Conservation (phyloP, 2,113 vertebrate genomes). For the Myrmecophaga tridactyla region DNA sequence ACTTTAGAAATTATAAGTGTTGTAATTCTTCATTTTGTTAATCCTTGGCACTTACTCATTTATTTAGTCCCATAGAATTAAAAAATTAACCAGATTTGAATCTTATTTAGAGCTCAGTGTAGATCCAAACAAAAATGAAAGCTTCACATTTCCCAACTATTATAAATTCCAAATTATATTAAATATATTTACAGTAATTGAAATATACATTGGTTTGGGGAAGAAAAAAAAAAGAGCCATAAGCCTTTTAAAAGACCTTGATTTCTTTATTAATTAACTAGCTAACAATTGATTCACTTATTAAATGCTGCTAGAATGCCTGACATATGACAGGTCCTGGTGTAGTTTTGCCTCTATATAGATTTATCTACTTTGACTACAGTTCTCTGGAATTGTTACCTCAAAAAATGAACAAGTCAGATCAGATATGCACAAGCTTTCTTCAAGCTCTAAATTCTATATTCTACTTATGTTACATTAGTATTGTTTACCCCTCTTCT, state of each 20-base stretch:
- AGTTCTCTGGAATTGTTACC: neutral
- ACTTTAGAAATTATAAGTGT: neutral
- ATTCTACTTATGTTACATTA: neutral
- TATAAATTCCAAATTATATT: conserved; percentile 35
- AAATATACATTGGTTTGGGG: neutral
- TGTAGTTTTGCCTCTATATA: neutral
- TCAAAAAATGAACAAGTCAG: neutral
- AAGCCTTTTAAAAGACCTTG: neutral
- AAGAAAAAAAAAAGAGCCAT: neutral
- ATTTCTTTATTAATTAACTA: neutral
- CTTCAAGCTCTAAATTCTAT: neutral
- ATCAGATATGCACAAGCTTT: neutral
- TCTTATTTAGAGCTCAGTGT: conserved; percentile 39
- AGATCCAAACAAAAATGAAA: conserved; percentile 55
- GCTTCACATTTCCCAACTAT: conserved; percentile 42
- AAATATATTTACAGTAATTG: conserved; percentile 22
- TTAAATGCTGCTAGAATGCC: neutral
- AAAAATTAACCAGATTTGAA: neutral
- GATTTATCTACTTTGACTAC: neutral
- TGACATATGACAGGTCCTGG: neutral
- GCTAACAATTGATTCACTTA: neutral
- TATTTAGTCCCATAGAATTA: neutral
- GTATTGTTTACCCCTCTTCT: neutral
- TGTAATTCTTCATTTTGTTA: neutral
- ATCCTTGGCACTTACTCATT: neutral